Evolutionary conservation across 2,797 vertebrate species (phyloP), one percentile per base, ranked within the genome.

Genomic region (Microcaecilia unicolor): DNA sequence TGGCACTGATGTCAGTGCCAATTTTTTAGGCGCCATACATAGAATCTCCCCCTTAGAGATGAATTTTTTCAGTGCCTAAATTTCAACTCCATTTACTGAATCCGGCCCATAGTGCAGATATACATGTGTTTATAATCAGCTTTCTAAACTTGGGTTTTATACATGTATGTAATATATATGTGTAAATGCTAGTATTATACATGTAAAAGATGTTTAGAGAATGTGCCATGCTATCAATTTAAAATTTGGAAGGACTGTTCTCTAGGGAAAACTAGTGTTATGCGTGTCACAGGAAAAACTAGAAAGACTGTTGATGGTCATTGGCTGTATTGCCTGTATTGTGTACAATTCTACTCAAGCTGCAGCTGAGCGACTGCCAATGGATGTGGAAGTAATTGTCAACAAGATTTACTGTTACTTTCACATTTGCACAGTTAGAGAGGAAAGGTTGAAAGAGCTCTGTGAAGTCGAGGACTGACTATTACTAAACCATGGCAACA

Each of bases 221-320:
- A n/a, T n/a, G n/a, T n/a, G n/a, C n/a, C n/a, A n/a, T n/a, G 74
- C 78, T 70, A 77, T 74, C 76, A 76, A 78, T 76, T 74, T 68
- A 70, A 2, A 61, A 68, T 70, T 76, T 56, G 54, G 67, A 76
- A 79, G 57, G 56, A 58, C 46, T 69, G 56, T 62, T 76, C 61
- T 42, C 65, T 55, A 48, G 70, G 68, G 55, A 58, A 70, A 80
- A 80, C 78, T 74, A 74, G 51, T 37, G 71, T 69, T 81, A 55
- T 60, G 9, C 40, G 66, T 74, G 67, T 61, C 67, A 56, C 40
- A 44, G 55, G 56, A 69, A 70, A 70, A 76, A 74, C 64, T 51
- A 72, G 64, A 64, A 64, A 76, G 78, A 75, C 75, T 74, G 76
- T 76, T 77, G 79, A 67, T 61, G 71, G 74, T 60, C 68, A 69